phyloP scores from a whole-genome alignment of 2,888 invertebrate genomes.

The Halictus ligatus region DNA sequence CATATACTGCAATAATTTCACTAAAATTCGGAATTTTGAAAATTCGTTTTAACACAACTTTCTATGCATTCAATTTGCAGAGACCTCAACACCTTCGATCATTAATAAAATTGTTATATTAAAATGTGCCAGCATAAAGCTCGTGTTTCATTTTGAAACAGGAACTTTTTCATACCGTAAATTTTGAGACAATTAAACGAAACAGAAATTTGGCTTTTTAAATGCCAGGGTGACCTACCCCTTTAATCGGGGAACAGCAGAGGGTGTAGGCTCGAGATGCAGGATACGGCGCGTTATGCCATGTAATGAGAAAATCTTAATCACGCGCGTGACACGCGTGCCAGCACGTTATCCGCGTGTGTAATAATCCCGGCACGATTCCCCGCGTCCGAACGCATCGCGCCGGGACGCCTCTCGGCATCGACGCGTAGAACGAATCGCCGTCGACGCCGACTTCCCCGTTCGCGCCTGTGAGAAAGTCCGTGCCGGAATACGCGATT shows the following conservation, averaged over 20 bases:
- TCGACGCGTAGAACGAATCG: conserved; percentile 69
- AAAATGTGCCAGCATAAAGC: no score
- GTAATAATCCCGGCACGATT: conserved; percentile 59
- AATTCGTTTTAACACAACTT: no score
- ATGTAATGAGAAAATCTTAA: conserved; percentile 66
- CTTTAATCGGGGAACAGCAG: not conserved
- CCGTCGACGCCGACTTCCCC: conserved; percentile 46
- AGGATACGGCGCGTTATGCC: conserved; percentile 45
- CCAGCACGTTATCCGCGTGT: conserved; percentile 54
- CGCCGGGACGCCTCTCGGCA: conserved; percentile 61
- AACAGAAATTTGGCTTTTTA: not conserved
- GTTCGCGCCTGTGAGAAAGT: conserved; percentile 65
- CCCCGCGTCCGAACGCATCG: conserved; percentile 29
- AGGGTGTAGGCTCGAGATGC: not conserved
- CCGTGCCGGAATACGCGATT: conserved; percentile 57
- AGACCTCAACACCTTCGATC: no score
- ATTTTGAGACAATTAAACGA: not conserved
- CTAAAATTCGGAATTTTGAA: no score
- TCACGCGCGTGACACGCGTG: conserved; percentile 62
- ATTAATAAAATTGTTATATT: no score
- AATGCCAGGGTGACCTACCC: not conserved
- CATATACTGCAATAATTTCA: no score
- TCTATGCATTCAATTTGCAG: no score
- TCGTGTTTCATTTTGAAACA: not conserved
- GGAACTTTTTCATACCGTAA: not conserved